Base-by-base conservation (phyloP, 2,797 vertebrate genomes). In the Acrocephalus scirpaceus region DNA sequence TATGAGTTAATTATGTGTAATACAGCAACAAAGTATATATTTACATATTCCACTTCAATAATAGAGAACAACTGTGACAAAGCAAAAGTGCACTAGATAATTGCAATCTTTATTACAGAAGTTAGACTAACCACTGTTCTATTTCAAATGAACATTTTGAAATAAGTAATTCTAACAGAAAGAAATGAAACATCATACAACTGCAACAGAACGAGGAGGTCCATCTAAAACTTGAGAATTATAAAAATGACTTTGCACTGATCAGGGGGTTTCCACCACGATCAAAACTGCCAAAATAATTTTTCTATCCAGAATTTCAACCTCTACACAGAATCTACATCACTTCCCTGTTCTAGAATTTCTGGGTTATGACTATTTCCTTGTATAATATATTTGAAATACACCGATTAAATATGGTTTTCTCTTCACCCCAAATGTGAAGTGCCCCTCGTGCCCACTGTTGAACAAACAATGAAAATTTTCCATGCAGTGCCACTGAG, bases 191-290 rank as follows among this genome's bases (percentile, higher is more conserved):
- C 13, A 64, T 54, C 16, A 72, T 21, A 32, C 16, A 85, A 57
- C 26, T 75, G 18, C 16, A 51, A n/a, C 42, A 38, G 25, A 88
- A 69, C 19, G 12, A 78, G 51, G 16, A 86, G 20, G 20, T 22
- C 14, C 10, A 80, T 70, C 47, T 72, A 83, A 79, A 73, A 79
- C 14, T 3, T 57, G 30, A 66, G 34, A 93, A 47, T 42, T 45
- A 38, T 23, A 72, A 48, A 58, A 88, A 45, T 26, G 0, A 64
- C 53, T 64, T 64, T 34, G 84, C 15, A 45, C 11, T 30, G 4
- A 75, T 93, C 34, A 29, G 48, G 48, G 44, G 66, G 90, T 92
- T 96, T 95, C 95, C 93, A 96, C 81, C 80, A 32, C 5, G 18
- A 53, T 22, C 32, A 67, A 71, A 82, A 32, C 27, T 73, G 29